A percentile compares a stretch with the other conserved stretches of the same genome.
Conservation (phyloP, 2,888 invertebrate genomes). For the Drosophila borborema region DNA sequence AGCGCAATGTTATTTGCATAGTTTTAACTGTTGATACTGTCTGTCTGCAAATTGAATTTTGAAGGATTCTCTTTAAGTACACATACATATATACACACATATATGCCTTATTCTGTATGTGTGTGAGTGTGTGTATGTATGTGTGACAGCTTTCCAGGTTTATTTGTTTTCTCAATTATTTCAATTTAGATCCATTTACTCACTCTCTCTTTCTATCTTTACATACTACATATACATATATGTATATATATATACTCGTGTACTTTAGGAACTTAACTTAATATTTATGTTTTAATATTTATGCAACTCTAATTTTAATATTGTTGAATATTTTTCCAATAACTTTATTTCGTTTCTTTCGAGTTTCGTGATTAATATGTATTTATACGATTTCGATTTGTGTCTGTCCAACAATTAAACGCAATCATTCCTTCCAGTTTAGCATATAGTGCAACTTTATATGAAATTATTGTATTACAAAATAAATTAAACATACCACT, state of each 20-base stretch:
- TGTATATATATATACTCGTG: conserved; percentile 14
- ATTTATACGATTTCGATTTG: conserved; percentile 62
- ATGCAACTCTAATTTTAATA: conserved; percentile 31
- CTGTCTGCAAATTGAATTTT: conserved; percentile 8
- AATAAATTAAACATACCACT: conserved; percentile 58
- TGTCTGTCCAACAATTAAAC: conserved; percentile 72
- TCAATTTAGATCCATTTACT: conserved; percentile 4
- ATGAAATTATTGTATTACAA: conserved; percentile 71
- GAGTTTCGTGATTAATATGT: conserved; percentile 26
- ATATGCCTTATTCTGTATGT: neutral
- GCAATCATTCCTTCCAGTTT: conserved; percentile 77
- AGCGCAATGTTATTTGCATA: conserved; percentile 60
- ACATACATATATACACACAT: neutral
- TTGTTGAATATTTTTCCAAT: conserved; percentile 39
- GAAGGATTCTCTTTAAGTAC: conserved; percentile 12
- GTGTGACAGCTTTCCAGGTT: conserved; percentile 12
- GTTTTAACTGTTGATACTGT: conserved; percentile 45
- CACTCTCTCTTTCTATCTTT: neutral
- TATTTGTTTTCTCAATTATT: conserved; percentile 6
- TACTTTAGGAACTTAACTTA: conserved; percentile 31
- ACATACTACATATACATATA: neutral
- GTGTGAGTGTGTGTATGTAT: neutral
- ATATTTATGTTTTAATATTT: conserved; percentile 35
- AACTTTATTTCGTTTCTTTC: conserved; percentile 11
- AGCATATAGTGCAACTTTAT: conserved; percentile 74